A percentile compares a stretch with the other conserved stretches of the same genome.
phyloP scores from a whole-genome alignment of 1,140 invertebrate genomes.

The Drosophila sp. region DNA sequence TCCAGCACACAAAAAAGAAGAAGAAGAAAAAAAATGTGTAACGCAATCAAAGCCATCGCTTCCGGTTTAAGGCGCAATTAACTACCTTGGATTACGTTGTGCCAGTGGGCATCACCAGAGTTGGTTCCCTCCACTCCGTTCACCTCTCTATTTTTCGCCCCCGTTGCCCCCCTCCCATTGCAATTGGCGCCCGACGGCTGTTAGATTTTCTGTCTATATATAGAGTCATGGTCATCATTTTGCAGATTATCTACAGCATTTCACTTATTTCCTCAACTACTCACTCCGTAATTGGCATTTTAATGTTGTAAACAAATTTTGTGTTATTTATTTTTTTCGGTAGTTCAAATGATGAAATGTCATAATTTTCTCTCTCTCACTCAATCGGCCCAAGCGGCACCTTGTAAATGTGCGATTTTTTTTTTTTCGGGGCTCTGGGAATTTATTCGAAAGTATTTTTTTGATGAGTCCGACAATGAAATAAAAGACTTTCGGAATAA shows the following conservation, averaged over 20 bases:
- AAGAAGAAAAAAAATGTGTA: slow-evolving; percentile 56
- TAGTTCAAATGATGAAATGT: slow-evolving; percentile 67
- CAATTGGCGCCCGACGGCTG: slow-evolving; percentile 37
- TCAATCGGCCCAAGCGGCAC: slow-evolving; percentile 6
- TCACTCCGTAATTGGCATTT: slow-evolving; percentile 64
- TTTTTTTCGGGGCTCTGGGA: slow-evolving; percentile 17
- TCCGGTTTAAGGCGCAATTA: slow-evolving; percentile 81
- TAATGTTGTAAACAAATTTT: slow-evolving; percentile 72
- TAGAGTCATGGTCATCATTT: slow-evolving; percentile 74
- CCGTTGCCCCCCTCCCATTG: slow-evolving; percentile 13
- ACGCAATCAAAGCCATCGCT: slow-evolving; percentile 81
- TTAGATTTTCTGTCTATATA: slow-evolving; percentile 46
- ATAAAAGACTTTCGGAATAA: slow-evolving; percentile 15
- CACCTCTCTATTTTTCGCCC: not conserved
- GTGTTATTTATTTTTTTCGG: slow-evolving; percentile 24
- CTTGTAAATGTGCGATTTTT: slow-evolving; percentile 24
- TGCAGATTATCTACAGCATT: slow-evolving; percentile 68
- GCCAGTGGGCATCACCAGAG: slow-evolving; percentile 19
- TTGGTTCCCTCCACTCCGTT: slow-evolving; percentile 22
- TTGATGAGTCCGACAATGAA: slow-evolving; percentile 34
- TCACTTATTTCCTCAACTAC: slow-evolving; percentile 50
- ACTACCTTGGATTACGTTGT: slow-evolving; percentile 75
- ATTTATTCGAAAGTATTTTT: slow-evolving; percentile 46
- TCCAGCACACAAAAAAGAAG: slow-evolving; percentile 51
- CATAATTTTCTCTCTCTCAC: slow-evolving; percentile 58